Evolutionary conservation across 2,113 vertebrate species (phyloP), one percentile per base, ranked within the genome.

Genomic region (Ceyx margarethae): DNA sequence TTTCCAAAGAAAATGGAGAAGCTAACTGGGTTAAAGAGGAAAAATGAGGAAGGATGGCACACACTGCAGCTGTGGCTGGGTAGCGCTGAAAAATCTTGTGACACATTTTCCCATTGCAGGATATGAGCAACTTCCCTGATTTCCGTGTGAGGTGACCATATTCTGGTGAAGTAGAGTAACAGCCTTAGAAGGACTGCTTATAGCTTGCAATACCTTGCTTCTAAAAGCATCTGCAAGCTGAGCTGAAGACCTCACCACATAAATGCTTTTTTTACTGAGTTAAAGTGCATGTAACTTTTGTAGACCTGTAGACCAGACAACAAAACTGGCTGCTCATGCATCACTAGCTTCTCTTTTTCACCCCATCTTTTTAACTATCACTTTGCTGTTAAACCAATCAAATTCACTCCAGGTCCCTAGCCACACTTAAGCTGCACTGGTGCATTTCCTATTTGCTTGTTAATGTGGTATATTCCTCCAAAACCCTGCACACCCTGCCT

Each of bases 1-100:
- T 20, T 46, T 95, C 72, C 78, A 82, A 53, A 91, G 82, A 92
- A 96, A 96, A 96, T 54, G 37, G 75, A 93, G 90, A 94, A 73
- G 82, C 65, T 96, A 95, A 89, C 76, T 80, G 76, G 64, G 58
- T 85, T 91, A 94, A 81, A 88, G 61, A 91, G 35, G 56, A 86
- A 69, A 85, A 91, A 88, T 68, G 77, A 81, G 31, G 85, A 93
- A 42, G 53, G 84, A 80, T 43, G 71, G 54, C 89, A 69, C 29
- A 58, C 31, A 21, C 58, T 87, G 64, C 22, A 89, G n/a, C 77
- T 81, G 37, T 61, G 74, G 65, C 57, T 62, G 69, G 37, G 56
- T 64, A 48, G 31, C 61, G 78, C 10, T 65, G 80, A 61, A 81
- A 85, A 72, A 26, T 43, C 43, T 85, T 35, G 25, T 65, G 45